Base-by-base conservation (phyloP, 1,140 invertebrate genomes). In the Galendromus occidentalis region DNA sequence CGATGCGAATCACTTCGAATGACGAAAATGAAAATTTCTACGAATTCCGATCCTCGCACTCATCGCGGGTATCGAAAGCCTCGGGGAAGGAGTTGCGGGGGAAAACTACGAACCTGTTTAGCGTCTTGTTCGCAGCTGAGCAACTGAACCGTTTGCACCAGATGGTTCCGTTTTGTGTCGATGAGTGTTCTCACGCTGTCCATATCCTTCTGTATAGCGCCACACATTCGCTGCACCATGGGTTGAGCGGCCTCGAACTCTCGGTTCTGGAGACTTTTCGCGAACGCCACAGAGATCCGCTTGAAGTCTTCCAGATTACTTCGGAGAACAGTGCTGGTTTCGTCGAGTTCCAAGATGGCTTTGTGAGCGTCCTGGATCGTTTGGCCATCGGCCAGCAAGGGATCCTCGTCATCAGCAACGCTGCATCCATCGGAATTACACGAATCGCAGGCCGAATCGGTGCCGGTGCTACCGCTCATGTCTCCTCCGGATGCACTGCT, bases 111-210 rank as follows among this genome's bases (percentile, higher is more conserved):
- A 20, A 59, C 51, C 51, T 59, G 51, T 59, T 18, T 59, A 12
- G 51, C 51, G 20, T 59, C 51, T 33, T 59, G 51, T 59, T 59
- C 51, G 33, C 51, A 59, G 51, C 51, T 59, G 12, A 59, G 51
- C 9, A 59, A 22, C 51, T 59, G 51, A 25, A 59, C 51, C 17
- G 51, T 59, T 59, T 59, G 51, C 51, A 59, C 51, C 14, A 59
- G 51, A 25, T 59, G 51, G 51, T 59, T 59, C 25, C 22, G 25
- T 59, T 59, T 59, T 14, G 33, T 25, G 25, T 59, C 51, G 51
- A 59, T 59, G 22, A 59, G 51, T 22, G 51, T 25, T 59, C 25
- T 59, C 2, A 25, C 51, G 25, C 51, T 25, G 22, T 59, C 51
- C 25, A 59, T 33, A 14, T 59, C 51, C 9, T 59, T 59, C 25